A percentile compares a stretch with the other conserved stretches of the same genome.
These are phyloP conservation scores for Clostera curtula DNA, from an alignment of 2,888 invertebrate species.

Conservation along the genomic window DNA sequence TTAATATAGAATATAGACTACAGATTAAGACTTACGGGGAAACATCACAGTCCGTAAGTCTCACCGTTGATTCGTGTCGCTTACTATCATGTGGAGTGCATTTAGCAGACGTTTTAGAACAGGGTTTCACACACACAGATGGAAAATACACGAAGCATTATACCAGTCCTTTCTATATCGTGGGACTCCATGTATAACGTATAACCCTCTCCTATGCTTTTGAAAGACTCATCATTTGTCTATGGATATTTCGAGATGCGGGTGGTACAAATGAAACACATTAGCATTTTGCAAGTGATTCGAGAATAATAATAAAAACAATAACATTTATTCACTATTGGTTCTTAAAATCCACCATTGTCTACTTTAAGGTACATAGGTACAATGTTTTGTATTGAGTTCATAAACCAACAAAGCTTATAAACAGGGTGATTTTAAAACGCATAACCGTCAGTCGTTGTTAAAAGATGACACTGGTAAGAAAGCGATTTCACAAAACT, in stretches of 20 bases:
- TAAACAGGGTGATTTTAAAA: constrained; percentile 38
- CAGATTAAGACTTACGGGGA: too few relatives aligned
- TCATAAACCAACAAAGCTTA: constrained; percentile 66
- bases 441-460: constrained; percentile 6
- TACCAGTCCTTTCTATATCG: too few relatives aligned
- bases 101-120: too few relatives aligned
- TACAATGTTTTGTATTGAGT: constrained; percentile 66
- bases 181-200: too few relatives aligned
- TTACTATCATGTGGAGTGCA: too few relatives aligned
- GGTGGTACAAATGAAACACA: constrained; percentile 51
- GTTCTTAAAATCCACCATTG: constrained; percentile 60
- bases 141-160: too few relatives aligned
- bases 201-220: too few relatives aligned
- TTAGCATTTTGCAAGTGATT: constrained; percentile 64
- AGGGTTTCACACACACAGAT: too few relatives aligned
- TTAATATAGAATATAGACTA: too few relatives aligned
- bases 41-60: too few relatives aligned
- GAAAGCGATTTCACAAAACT: constrained; percentile 7
- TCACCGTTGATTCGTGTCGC: too few relatives aligned
- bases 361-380: constrained; percentile 71
- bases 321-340: constrained; percentile 72
- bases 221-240: too few relatives aligned
- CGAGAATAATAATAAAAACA: constrained; percentile 72
- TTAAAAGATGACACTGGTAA: constrained; percentile 14
- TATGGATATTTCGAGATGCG: constrained; percentile 2